Base-by-base conservation (phyloP, 2,888 invertebrate species). In the Lasioglossum pauxillum region DNA sequence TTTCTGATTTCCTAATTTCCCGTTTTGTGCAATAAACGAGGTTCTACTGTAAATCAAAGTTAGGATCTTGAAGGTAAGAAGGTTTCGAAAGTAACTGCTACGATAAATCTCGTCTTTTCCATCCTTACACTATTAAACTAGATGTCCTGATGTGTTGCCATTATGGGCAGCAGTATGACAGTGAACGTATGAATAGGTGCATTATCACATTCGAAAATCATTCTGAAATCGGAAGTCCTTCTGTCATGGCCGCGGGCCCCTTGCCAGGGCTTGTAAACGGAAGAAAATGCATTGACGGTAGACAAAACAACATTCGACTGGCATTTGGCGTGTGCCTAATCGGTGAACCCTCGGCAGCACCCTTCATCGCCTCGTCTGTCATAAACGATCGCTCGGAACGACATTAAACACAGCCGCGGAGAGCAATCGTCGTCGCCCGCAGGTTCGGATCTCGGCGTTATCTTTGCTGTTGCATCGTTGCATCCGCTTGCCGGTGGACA, bases 401-500 rank as follows among this genome's bases (percentile, higher is more conserved):
- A 82, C 82, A 80, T 84, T 80, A 88, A 88, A 83, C 89, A 78
- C 75, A 82, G 81, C 83, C 87, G 85, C 31, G 80, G 78, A 64
- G 57, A 74, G 49, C 53, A 44, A 31, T 74, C 53, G n/a, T 72
- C 71, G n/a, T 72, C 71, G 31, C 64, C 67, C 73, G 69, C 49
- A 38, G 72, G 57, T 57, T 78, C 74, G 83, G 83, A 78, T 85
- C 64, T 90, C 78, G 74, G 71, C 69, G 88, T 89, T 89, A 89
- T 89, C 89, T 90, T 72, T 57, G 35, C 82, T 76, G 78, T 82
- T 77, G 90, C 84, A 89, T 89, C 90, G 79, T 79, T 85, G 80
- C 90, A 79, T 82, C 76, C 78, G 46, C 31, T 27, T 16, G 46
- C 27, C 73, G 38, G 14, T 91, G 93, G 93, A 94, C 94, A 94